Conservation (phyloP, 92 coral and sea anemone species). For the Epizoanthus scotinus region DNA sequence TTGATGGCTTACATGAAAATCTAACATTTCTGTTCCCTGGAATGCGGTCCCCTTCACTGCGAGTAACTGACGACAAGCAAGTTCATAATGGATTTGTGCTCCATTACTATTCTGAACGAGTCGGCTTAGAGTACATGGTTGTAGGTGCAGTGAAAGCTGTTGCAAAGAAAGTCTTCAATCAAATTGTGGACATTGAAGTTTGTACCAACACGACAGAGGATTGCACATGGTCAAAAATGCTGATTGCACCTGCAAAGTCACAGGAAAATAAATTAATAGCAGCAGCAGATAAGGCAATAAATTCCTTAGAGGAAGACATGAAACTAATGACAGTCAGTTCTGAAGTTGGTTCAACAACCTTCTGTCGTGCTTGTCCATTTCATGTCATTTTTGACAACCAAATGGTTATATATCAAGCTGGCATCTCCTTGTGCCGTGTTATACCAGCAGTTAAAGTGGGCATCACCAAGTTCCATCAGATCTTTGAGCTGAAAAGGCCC, state of each 20-base stretch:
- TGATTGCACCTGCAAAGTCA: constrained; percentile 57
- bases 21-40: constrained; percentile 88
- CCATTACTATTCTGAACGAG: constrained; percentile 84
- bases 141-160: constrained; percentile 88
- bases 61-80: constrained; percentile 72
- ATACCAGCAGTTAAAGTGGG: constrained; percentile 86
- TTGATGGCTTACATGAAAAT: constrained; percentile 95
- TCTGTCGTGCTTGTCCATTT: constrained; percentile 96
- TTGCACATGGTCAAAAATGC: constrained; percentile 66
- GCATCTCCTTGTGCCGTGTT: constrained; percentile 83
- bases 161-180: constrained; percentile 70
- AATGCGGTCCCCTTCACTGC: constrained; percentile 94
- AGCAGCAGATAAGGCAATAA: constrained; percentile 52
- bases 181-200: constrained; percentile 69
- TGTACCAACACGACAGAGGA: constrained; percentile 55
- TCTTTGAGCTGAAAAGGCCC: constrained; percentile 87
- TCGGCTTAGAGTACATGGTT: constrained; percentile 90
- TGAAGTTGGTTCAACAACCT: constrained; percentile 73
- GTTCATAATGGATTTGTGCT: constrained; percentile 73
- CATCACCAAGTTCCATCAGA: constrained; percentile 61
- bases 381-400: constrained; percentile 83
- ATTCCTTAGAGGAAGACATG: constrained; percentile 68
- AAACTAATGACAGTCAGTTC: constrained; percentile 77
- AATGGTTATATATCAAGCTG: constrained; percentile 95
- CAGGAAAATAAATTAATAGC: constrained; percentile 49